Base-by-base conservation (phyloP, 2,888 invertebrate genomes). In the Plusia festucae region DNA sequence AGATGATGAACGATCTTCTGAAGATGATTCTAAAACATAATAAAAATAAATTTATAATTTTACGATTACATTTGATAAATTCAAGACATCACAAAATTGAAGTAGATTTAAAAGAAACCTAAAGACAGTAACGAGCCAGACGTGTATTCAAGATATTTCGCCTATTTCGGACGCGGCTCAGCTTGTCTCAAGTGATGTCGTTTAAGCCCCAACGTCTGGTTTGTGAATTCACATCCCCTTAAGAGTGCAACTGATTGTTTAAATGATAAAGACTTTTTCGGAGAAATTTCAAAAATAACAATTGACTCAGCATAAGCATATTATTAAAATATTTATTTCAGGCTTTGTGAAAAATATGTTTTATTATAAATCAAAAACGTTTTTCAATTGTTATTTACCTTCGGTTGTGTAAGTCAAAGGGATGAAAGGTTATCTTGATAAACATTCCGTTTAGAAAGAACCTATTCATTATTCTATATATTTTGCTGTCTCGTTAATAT, bases 1-100 rank as follows among this genome's bases (percentile, higher is more conserved):
- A 87, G 93, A 86, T 52, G 96, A 95, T 85, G 91, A 85, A 62
- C 90, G 90, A 76, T 93, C 93, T 73, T 93, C 93, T 58, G 93
- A 91, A 68, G 91, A 90, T 71, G 95, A 90, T 89, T 95, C 95
- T 95, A 81, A 22, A 91, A 93, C 87, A 89, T 92, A 73, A 60
- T 8, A 74, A 76, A 76, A 75, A 74, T 60, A 40, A 6, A 60
- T 0, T 49, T 8, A 30, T 30, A 30, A 30, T 24, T 24, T 3
- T 24, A 3, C 5, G 24, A 3, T 9, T 9, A n/a, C 15, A 11
- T 11, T 15, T 0, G 13, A 15, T n/a, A n/a, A n/a, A 15, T 40
- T 40, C 6, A 40, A 40, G 40, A n/a, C 40, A 40, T n/a, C 13
- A 57, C 44, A 18, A 8, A 9, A 44, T 59, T 59, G 32, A 27